Conservation (phyloP, 1,140 invertebrate species). For the Drosophila sp. region DNA sequence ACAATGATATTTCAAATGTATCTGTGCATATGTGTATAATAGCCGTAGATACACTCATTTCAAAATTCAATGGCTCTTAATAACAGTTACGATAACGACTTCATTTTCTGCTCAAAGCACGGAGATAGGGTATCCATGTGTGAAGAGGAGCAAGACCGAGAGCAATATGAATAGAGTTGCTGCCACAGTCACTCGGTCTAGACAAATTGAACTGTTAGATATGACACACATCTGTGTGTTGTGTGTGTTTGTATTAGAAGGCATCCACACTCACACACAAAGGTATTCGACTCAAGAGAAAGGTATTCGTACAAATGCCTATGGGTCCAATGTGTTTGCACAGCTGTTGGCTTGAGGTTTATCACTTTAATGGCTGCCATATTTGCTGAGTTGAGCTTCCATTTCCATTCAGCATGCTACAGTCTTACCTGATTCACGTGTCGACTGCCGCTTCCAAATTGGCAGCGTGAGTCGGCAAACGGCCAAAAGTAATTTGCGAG, state of each 20-base stretch:
- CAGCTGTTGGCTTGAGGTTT: constrained; percentile 56
- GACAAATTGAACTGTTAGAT: constrained; percentile 67
- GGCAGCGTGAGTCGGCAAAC: constrained; percentile 70
- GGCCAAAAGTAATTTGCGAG: constrained; percentile 68
- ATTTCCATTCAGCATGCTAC: constrained; percentile 41
- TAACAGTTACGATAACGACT: constrained; percentile 35
- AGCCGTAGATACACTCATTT: constrained; percentile 25
- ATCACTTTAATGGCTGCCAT: constrained; percentile 79
- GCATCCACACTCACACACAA: constrained; percentile 1
- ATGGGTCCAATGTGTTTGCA: constrained; percentile 41
- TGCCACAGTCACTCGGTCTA: constrained; percentile 55
- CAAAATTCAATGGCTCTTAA: constrained; percentile 35
- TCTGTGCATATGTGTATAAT: constrained; percentile 3
- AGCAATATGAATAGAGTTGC: constrained; percentile 36
- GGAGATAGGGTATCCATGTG: constrained; percentile 32
- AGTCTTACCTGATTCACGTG: constrained; percentile 26
- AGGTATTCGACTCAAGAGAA: too few species aligned
- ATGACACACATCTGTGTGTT: constrained; percentile 44
- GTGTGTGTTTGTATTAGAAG: constrained; percentile 1
- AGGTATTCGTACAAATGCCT: constrained; percentile 42
- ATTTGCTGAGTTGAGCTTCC: constrained; percentile 52
- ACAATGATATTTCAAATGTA: neutral
- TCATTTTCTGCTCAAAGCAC: neutral
- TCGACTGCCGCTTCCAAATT: constrained; percentile 48
- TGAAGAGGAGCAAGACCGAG: constrained; percentile 2